Conservation (phyloP, 2,797 vertebrate species). For the Chelon labrosus region DNA sequence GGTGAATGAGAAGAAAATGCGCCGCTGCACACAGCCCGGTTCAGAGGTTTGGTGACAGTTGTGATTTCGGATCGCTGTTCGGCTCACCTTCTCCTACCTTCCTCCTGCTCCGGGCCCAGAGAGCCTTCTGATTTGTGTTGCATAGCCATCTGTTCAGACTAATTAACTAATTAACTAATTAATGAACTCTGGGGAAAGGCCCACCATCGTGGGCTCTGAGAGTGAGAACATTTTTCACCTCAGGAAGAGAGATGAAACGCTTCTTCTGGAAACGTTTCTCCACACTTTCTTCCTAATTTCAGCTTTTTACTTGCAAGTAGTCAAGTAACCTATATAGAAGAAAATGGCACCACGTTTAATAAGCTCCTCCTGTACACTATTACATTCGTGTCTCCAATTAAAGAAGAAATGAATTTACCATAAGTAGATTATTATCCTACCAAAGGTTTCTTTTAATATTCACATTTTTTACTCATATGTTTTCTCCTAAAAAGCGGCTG, state of each 20-base stretch:
- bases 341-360: slow-evolving; percentile 30
- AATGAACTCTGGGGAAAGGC: slow-evolving; percentile 85
- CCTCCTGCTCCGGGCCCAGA: slow-evolving; percentile 73
- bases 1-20: slow-evolving; percentile 69
- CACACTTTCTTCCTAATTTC: slow-evolving; percentile 42
- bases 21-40: slow-evolving; percentile 53
- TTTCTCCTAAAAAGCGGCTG: neutral
- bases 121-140: slow-evolving; percentile 83
- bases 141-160: slow-evolving; percentile 85
- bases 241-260: slow-evolving; percentile 79
- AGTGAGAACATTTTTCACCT: slow-evolving; percentile 79
- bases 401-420: slow-evolving; percentile 4
- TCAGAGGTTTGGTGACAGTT: slow-evolving; percentile 69
- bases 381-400: neutral
- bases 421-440: slow-evolving; percentile 12
- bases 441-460: slow-evolving; percentile 23
- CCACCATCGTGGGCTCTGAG: slow-evolving; percentile 67
- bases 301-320: slow-evolving; percentile 45
- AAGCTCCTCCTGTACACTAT: neutral
- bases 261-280: slow-evolving; percentile 66
- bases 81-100: slow-evolving; percentile 80
- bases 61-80: slow-evolving; percentile 59
- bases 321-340: slow-evolving; percentile 33
- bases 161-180: slow-evolving; percentile 89
- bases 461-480: neutral